Evolutionary conservation across 2,888 invertebrate genomes (phyloP).

Genomic region (Tinea pellionella): DNA sequence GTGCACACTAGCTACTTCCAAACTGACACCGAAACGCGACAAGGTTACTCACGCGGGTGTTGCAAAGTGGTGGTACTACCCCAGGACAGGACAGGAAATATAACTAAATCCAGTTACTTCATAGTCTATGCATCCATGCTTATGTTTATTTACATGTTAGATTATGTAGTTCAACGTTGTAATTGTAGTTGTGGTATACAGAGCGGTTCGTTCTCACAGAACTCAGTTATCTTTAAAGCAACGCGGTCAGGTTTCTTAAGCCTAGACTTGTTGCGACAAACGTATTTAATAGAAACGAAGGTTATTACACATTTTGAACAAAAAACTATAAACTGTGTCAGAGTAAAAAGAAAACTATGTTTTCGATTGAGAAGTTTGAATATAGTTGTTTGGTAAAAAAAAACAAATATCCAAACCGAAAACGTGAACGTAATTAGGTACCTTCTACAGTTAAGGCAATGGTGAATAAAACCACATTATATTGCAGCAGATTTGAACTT

Average conservation of each 20-base stretch:
- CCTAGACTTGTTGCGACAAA: neutral
- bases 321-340: neutral
- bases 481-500: neutral
- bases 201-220: constrained; percentile 45
- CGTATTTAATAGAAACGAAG: constrained; percentile 1
- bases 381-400: too few relatives aligned
- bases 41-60: too few relatives aligned
- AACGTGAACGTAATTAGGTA: neutral
- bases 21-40: too few relatives aligned
- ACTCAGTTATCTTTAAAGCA: constrained; percentile 24
- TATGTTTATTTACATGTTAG: neutral
- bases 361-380: neutral
- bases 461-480: neutral
- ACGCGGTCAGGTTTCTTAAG: constrained; percentile 36
- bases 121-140: neutral
- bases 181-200: constrained; percentile 27
- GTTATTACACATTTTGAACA: neutral
- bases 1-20: too few relatives aligned
- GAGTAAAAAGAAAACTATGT: neutral
- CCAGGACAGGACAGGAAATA: neutral
- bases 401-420: neutral
- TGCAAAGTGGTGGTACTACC: too few relatives aligned
- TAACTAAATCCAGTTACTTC: neutral
- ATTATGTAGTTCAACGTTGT: constrained; percentile 4
- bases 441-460: neutral